These are phyloP conservation scores for Cryptus viduatorius DNA, from an alignment of 2,888 invertebrate species.

Conservation along the genomic window DNA sequence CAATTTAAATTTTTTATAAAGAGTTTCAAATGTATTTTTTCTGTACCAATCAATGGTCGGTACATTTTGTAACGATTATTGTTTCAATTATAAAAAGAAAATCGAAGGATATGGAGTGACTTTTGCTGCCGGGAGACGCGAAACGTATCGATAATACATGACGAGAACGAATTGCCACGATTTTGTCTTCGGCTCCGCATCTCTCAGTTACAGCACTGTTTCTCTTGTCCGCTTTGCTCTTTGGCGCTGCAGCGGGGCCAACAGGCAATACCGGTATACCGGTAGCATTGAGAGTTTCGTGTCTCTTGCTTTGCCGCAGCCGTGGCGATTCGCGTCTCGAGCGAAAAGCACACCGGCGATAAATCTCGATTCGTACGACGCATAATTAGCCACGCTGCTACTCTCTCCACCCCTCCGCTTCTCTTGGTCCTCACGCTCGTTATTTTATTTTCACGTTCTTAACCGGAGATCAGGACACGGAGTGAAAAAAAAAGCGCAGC, in stretches of 20 bases:
- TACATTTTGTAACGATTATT: not conserved
- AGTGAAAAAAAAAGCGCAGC: too few relatives aligned
- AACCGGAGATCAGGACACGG: not conserved
- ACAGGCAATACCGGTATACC: constrained; percentile 50
- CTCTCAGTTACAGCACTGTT: constrained; percentile 46
- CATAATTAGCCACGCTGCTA: constrained; percentile 76
- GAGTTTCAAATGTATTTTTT: too few relatives aligned
- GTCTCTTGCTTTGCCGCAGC: constrained; percentile 5
- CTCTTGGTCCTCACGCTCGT: constrained; percentile 40
- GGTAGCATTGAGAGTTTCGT: constrained; percentile 46
- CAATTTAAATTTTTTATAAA: too few relatives aligned
- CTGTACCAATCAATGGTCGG: not conserved
- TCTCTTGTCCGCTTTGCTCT: constrained; percentile 44
- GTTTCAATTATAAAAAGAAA: not conserved
- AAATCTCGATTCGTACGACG: constrained; percentile 78
- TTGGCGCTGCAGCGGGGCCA: constrained; percentile 54
- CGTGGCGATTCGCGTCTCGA: constrained; percentile 58
- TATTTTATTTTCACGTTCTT: constrained; percentile 39
- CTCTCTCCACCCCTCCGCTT: constrained; percentile 52
- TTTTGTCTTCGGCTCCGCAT: constrained; percentile 40
- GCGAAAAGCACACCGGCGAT: constrained; percentile 72
- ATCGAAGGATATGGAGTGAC: not conserved
- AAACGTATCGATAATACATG: constrained; percentile 54
- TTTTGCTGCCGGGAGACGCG: constrained; percentile 16
- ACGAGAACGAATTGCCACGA: constrained; percentile 57